Evolutionary conservation across 2,797 vertebrate species (phyloP).

Genomic region (Eleutherodactylus coqui): DNA sequence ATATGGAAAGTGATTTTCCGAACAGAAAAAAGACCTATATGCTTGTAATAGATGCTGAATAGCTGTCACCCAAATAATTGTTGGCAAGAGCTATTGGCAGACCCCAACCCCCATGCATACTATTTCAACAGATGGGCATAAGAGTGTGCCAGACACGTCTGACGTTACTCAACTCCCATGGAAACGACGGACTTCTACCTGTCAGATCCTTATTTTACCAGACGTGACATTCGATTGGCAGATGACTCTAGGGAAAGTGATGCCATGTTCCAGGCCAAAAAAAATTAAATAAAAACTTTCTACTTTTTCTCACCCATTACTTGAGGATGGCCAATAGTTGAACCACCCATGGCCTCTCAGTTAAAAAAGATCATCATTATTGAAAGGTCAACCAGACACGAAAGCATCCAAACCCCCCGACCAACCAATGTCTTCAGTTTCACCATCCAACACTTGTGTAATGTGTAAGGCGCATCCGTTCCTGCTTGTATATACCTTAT

Average conservation of each 20-base stretch:
- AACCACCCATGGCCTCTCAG: neutral
- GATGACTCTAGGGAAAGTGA: neutral
- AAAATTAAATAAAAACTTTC: neutral
- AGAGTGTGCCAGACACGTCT: neutral
- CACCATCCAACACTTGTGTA: neutral
- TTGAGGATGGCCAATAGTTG: neutral
- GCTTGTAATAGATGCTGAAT: too few relatives aligned
- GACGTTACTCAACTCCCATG: neutral
- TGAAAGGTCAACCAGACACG: neutral
- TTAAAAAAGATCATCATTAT: neutral
- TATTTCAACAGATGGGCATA: neutral
- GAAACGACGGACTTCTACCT: neutral
- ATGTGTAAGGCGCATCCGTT: conserved; percentile 66
- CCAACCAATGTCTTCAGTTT: neutral
- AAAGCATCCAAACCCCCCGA: neutral
- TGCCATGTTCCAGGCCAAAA: neutral
- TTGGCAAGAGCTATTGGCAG: neutral
- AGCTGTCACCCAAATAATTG: neutral
- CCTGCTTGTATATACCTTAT: conserved; percentile 84
- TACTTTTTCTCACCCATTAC: neutral
- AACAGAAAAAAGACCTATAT: too few relatives aligned
- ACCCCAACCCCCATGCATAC: neutral
- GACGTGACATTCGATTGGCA: neutral
- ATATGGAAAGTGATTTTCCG: neutral
- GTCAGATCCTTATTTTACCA: neutral